phyloP scores from a whole-genome alignment of 2,113 vertebrate genomes.

The Pomatostomus ruficeps region DNA sequence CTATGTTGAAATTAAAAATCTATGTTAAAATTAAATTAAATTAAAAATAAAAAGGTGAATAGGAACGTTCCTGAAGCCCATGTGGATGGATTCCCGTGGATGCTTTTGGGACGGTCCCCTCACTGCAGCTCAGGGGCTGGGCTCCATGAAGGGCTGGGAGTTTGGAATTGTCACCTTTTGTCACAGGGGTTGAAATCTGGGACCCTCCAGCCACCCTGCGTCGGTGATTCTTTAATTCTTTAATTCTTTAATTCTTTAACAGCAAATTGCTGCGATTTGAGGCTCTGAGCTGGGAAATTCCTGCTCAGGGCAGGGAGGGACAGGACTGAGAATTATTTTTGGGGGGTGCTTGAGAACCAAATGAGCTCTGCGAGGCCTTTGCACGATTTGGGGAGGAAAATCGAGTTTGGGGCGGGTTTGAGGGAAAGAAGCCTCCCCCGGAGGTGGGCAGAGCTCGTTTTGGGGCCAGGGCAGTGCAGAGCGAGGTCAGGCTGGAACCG shows the following conservation, averaged over 20 bases:
- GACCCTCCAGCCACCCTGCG: fast-evolving
- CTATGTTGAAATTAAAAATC: neutral
- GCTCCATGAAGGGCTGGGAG: neutral
- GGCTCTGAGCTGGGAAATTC: neutral
- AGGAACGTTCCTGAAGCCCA: neutral
- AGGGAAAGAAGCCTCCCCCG: neutral
- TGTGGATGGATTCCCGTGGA: neutral
- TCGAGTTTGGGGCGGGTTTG: fast-evolving
- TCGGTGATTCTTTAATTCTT: neutral
- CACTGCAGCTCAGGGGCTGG: neutral
- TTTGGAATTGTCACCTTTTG: too few species aligned
- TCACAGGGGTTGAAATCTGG: neutral
- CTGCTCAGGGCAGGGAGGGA: neutral
- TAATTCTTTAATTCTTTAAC: neutral
- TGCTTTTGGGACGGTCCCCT: neutral
- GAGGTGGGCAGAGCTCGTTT: neutral
- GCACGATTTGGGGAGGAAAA: fast-evolving
- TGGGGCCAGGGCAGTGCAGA: neutral
- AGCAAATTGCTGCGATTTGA: neutral
- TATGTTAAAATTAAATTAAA: too few species aligned
- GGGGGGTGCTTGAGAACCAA: neutral
- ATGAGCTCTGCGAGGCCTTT: neutral
- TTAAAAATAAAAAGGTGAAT: too few species aligned
- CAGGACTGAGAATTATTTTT: neutral
- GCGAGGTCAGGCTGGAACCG: neutral